Evolutionary conservation across 2,797 vertebrate genomes (phyloP), one percentile per base, ranked within the genome.

Genomic region (Mallotus villosus): DNA sequence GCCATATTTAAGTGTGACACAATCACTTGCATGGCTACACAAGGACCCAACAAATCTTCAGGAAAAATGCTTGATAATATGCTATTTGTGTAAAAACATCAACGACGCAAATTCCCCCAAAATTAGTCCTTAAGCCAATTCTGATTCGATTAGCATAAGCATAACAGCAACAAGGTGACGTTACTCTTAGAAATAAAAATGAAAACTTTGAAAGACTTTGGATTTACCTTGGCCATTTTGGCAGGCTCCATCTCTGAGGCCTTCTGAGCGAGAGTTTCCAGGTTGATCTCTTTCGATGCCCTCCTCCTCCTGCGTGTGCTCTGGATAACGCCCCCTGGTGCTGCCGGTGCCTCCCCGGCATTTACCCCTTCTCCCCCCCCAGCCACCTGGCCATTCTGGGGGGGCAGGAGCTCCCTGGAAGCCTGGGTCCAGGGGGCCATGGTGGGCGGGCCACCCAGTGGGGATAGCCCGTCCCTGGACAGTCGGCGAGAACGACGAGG

Each of bases 231-330:
- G 62, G 68, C 19, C 17, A 63, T 74, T 74, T 86, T 85, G 2
- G 86, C 77, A 14, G 91, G 95, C 83, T 95, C 95, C 92, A 95
- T 92, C 78, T 97, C 95, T 22, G 94, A 94, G 0, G 96, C 96
- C 86, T 97, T 95, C 78, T 96, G 94, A 16, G 96, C 96, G 75
- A 97, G 84, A 73, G 96, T 97, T 81, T 96, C 92, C 90, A 97
- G 76, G 81, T 97, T 97, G 80, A 95, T 95, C 87, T 97, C 96
- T 85, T 97, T 95, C 16, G 95, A 98, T 0, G 91, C 92, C 77
- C 95, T 93, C n/a, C 95, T 90, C 25, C 91, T 91, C 81, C 95
- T 86, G 1, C 92, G 88, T 0, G 92, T 94, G 78, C 92, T 93
- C 88, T 96, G 95, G 81, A 97, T 97, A 67, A 97, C 95, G 7